Evolutionary conservation across 2,888 invertebrate genomes (phyloP), one percentile per base, ranked within the genome.

Genomic region (Notodonta dromedarius): DNA sequence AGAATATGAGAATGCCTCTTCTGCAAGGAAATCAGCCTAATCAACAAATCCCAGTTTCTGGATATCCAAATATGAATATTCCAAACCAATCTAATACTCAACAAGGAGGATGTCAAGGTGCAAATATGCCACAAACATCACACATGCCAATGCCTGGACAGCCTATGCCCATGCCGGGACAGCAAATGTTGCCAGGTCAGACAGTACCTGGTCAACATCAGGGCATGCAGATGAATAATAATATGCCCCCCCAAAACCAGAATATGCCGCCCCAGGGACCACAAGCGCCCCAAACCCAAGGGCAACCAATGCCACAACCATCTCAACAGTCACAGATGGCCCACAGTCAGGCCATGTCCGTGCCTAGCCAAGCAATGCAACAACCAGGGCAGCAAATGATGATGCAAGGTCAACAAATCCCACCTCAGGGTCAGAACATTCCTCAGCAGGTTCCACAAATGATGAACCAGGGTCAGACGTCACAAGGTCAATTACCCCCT

Each of bases 1-100:
- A 85, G 58, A 90, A 88, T 65, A 89, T 93, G 87, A 84, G 93
- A 76, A 88, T 91, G 87, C 85, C 91, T 7, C 70, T 86, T 56
- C 86, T 88, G 82, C 90, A 84, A 68, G 86, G 84, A 13, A 86
- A 82, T 61, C 86, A 84, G 59, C 80, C 76, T 35, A 86, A 82
- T 61, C 86, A 83, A 60, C 89, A 87, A 77, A 77, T 85, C 4
- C 83, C 86, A 13, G 78, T 84, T n/a, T 76, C 86, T 11, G 85
- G 83, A n/a, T 92, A 87, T 63, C 78, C 85, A 11, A 76, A 63
- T 59, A 78, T 87, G 69, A 86, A 79, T 70, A 77, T 88, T 69
- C 84, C 82, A 55, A 90, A 82, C 71, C 90, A 83, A 65, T 79
- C 76, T 60, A 83, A 76, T 63, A 76, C 70, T 65, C 89, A 84